Conservation (phyloP, 2,113 vertebrate species). For the Gracilinanus agilis region DNA sequence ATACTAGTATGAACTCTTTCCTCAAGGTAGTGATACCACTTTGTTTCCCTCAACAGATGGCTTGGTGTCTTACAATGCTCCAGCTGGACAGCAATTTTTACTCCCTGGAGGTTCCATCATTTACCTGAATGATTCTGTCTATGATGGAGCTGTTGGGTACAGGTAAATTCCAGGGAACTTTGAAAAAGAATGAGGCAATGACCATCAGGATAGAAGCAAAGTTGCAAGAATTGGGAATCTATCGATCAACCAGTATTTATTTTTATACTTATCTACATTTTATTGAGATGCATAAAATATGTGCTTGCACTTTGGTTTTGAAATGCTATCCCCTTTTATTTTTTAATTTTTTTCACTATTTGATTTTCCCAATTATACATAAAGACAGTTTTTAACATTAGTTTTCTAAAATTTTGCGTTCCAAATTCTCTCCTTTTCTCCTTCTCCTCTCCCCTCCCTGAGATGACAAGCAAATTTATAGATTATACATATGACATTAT, state of each 20-base stretch:
- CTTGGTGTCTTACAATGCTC: slow-evolving; percentile 93
- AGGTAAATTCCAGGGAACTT: slow-evolving; percentile 84
- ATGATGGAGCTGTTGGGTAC: slow-evolving; percentile 92
- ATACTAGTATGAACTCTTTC: background rate
- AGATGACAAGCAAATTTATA: too few relatives aligned
- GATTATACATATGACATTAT: too few relatives aligned
- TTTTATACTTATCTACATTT: background rate
- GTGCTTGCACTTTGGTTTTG: too few relatives aligned
- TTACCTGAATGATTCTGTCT: slow-evolving; percentile 96
- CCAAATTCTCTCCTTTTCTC: too few relatives aligned
- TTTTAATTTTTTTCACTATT: too few relatives aligned
- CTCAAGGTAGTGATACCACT: background rate
- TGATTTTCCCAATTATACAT: too few relatives aligned
- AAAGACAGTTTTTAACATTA: too few relatives aligned
- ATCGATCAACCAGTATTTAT: background rate
- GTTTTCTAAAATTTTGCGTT: too few relatives aligned
- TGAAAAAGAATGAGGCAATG: background rate
- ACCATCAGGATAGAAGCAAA: background rate
- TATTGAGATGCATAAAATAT: too few relatives aligned
- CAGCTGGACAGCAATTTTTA: slow-evolving; percentile 92
- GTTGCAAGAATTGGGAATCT: background rate
- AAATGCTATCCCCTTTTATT: too few relatives aligned
- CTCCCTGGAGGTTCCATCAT: slow-evolving; percentile 89
- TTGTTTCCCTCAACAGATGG: slow-evolving; percentile 87
- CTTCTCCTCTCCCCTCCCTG: too few relatives aligned